Evolutionary conservation across 2,888 invertebrate species (phyloP), one percentile per base, ranked within the genome.

Genomic region (Bombylius discolor): DNA sequence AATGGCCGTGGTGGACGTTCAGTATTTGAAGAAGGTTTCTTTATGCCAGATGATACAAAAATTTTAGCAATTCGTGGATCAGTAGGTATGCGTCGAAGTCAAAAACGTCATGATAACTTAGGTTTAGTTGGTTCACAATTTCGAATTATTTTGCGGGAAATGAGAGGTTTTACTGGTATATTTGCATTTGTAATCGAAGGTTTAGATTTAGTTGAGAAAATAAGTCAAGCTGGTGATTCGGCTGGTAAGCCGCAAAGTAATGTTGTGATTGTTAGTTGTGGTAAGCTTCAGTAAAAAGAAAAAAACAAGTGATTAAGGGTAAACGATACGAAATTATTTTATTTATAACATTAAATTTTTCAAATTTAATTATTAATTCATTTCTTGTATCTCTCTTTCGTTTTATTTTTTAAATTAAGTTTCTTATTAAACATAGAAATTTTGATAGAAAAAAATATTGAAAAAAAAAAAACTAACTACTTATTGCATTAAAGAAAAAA

Each of bases 121-220:
- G 87, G 88, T 52, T 81, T 87, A 78, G 88, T 89, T n/a, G 89
- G 88, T 33, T 88, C 88, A 57, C 89, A 89, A 72, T 89, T 89
- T 75, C 82, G 89, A 61, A 82, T 89, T 61, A 85, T 89, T 64
- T 75, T 89, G 65, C 84, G 86, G 63, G 87, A 89, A 70, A 88
- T 87, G 85, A 79, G 87, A 60, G 86, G 86, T 48, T 89, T 89
- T 73, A 87, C 88, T 6, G 88, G 85, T 47, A 88, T 89, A 62
- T 89, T 89, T 69, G 89, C 84, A 44, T 83, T 83, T 72, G 87
- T 89, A 13, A 81, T 88, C 63, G 87, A 88, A 66, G 88, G 88
- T 23, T 77, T 89, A 61, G 87, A 87, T 65, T 76, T 88, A 64
- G 82, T 88, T 58, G 88, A 87, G 69, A 84, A 85, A 69, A 84